Conservation (phyloP, 1,140 invertebrate species). For the Eriocheir sinensis region DNA sequence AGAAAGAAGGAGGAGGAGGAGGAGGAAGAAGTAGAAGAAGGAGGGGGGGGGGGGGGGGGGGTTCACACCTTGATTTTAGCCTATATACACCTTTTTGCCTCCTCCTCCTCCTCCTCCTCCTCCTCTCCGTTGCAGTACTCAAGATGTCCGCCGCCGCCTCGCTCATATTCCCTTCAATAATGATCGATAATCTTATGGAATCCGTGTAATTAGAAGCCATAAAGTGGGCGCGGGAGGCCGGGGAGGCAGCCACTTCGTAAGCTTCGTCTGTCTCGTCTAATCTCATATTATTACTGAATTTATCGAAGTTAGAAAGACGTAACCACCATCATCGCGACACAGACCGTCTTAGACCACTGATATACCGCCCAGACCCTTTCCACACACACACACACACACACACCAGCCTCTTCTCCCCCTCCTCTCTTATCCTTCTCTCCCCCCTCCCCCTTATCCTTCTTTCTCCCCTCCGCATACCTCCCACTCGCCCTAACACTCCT, state of each 20-base stretch:
- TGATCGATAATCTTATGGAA: slow-evolving; percentile 16
- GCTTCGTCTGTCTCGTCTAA: not conserved
- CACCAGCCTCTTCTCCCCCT: no score
- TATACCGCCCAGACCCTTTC: not conserved
- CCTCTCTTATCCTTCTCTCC: not conserved
- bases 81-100: not conserved
- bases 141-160: not conserved
- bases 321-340: not conserved
- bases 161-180: not conserved
- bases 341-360: not conserved
- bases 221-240: not conserved
- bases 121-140: not conserved
- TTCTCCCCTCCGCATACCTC: not conserved
- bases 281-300: slow-evolving; percentile 5
- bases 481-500: not conserved
- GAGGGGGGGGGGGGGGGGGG: no score
- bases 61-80: not conserved
- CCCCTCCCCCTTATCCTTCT: not conserved
- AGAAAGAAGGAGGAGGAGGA: no score
- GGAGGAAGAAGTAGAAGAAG: no score
- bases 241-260: not conserved
- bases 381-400: not conserved
- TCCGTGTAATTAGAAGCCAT: not conserved
- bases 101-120: no score
- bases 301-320: not conserved